phyloP scores from a whole-genome alignment of 2,113 vertebrate species.

The Cephalophus harveyi region DNA sequence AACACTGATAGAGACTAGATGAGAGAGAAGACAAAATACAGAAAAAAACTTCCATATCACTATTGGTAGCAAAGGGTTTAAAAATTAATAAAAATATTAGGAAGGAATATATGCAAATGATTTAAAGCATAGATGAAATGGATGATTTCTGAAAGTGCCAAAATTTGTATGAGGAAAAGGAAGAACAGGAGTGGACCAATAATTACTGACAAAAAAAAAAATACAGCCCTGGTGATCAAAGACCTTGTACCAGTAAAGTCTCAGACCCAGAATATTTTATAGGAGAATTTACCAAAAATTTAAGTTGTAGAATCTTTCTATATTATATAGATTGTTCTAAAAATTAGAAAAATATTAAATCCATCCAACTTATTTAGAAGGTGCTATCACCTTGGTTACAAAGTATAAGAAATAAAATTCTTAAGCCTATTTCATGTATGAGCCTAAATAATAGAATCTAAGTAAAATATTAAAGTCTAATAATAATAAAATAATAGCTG shows the following conservation, averaged over 20 bases:
- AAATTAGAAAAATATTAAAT: neutral
- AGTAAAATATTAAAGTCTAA: neutral
- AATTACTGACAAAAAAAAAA: neutral
- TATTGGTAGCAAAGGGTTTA: neutral
- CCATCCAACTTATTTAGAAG: neutral
- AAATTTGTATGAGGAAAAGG: neutral
- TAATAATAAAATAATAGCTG: neutral
- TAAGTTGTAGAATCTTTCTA: neutral
- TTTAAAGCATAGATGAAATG: neutral
- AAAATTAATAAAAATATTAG: neutral
- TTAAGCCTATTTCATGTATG: neutral
- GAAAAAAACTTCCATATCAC: neutral
- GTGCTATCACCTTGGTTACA: neutral
- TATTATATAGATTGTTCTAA: neutral
- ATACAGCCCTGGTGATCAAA: neutral
- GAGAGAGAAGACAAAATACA: neutral
- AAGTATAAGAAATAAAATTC: neutral
- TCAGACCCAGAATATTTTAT: neutral
- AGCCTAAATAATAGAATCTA: constrained; percentile 2
- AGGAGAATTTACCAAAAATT: neutral
- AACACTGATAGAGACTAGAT: neutral
- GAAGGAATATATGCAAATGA: neutral
- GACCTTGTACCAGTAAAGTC: neutral
- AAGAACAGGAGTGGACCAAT: neutral
- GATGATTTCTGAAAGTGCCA: neutral